Percentiles rank a stretch among this genome's conserved stretches.
phyloP scores from a whole-genome alignment of 2,113 vertebrate species.

The Nerophis ophidion region DNA sequence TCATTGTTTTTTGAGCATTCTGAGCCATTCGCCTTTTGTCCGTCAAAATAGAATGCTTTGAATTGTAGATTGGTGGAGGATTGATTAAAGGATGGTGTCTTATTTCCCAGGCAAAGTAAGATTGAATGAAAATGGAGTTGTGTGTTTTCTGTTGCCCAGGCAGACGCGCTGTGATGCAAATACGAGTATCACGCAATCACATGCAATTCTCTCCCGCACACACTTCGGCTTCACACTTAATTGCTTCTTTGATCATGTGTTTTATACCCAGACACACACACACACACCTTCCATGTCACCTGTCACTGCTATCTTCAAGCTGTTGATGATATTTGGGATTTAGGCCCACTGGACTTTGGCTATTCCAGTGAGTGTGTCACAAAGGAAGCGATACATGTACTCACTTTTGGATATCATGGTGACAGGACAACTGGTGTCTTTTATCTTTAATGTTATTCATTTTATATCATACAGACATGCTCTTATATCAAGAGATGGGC shows the following conservation, averaged over 20 bases:
- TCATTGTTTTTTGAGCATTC: constrained; percentile 13
- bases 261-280: constrained; percentile 8
- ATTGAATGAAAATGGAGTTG: constrained; percentile 22
- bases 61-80: constrained; percentile 22
- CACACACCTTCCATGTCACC: constrained; percentile 27
- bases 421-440: constrained; percentile 29
- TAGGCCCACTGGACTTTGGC: constrained; percentile 39
- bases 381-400: constrained; percentile 30
- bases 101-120: constrained; percentile 9
- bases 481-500: no score
- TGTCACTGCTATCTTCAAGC: constrained; percentile 40
- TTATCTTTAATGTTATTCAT: no score
- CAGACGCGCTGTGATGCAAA: constrained; percentile 5
- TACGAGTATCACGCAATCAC: constrained; percentile 14
- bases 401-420: constrained; percentile 41
- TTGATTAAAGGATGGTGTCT: constrained; percentile 22
- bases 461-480: not conserved
- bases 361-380: constrained; percentile 19
- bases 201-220: constrained; percentile 17
- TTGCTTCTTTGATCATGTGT: constrained; percentile 23
- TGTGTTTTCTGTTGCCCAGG: not conserved
- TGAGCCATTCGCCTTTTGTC: constrained; percentile 16
- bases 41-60: constrained; percentile 11
- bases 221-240: constrained; percentile 9
- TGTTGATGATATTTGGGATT: constrained; percentile 52